Base-by-base conservation (phyloP, 2,797 vertebrate species). In the Columba guinea region DNA sequence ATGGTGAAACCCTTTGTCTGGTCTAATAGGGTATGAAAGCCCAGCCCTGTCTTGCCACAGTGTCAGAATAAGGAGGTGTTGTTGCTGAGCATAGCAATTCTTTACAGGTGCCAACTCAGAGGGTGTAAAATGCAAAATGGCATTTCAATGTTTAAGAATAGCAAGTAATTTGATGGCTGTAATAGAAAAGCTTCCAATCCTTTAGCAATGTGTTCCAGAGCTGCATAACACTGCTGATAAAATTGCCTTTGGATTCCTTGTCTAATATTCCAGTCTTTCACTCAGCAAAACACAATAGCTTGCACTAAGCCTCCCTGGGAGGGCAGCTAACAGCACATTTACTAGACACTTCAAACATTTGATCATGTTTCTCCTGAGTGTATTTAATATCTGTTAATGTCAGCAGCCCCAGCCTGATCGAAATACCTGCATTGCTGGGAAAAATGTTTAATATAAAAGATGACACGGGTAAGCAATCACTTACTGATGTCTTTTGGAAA, bases 301-400 rank as follows among this genome's bases (percentile, higher is more conserved):
- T 96, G 52, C 87, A 87, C 70, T 94, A 94, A 95, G 89, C 84
- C 83, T 96, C 93, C 92, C 94, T 93, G 87, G 93, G 91, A 96
- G 89, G 85, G 91, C 51, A 12, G 94, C 94, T 97, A 96, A 94
- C 77, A 94, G 94, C 94, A 91, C 96, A 95, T 97, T 97, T 95
- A 95, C 96, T 93, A 96, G 93, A 87, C 92, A 95, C 93, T 96
- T 97, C 92, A 97, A 97, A 91, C 95, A 96, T 96, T 95, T 95
- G 95, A 96, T 96, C 96, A 90, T 96, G 96, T 96, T 96, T 97
- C 96, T 96, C 92, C 80, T 89, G 95, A 96, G 91, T 94, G 62
- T 95, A 93, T 96, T 97, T 96, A 96, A 95, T 96, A 97, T 96
- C 95, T 97, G 90, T 94, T 96, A 97, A 95, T 96, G 95, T 95